Percentiles rank a stretch among this genome's conserved stretches.
These are phyloP conservation scores for Stylophora pistillata DNA, from an alignment of 64 coral and sea anemone species.

Conservation along the genomic window DNA sequence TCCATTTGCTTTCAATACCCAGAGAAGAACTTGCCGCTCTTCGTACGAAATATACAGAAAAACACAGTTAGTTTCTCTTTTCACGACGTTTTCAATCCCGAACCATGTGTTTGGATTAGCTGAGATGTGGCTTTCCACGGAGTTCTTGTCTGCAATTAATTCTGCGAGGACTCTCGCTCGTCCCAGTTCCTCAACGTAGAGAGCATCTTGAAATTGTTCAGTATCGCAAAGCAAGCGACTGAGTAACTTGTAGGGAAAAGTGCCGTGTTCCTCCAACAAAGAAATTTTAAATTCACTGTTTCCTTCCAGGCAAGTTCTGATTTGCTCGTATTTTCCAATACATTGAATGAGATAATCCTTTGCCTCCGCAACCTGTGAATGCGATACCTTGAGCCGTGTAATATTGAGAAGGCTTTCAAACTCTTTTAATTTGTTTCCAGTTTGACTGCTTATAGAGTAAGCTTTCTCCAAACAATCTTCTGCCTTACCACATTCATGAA, in stretches of 20 bases:
- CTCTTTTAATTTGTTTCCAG: background rate
- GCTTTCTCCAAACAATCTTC: no score
- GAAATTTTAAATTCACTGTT: background rate
- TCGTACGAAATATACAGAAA: background rate
- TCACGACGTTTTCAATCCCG: background rate
- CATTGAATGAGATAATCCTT: background rate
- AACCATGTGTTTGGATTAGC: background rate
- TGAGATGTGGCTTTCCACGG: background rate
- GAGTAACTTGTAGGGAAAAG: background rate
- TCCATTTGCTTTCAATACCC: background rate
- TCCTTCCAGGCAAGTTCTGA: background rate
- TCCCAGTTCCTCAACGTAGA: background rate
- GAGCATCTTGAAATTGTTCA: background rate
- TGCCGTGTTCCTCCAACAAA: background rate
- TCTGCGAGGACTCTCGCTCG: background rate
- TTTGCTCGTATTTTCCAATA: background rate
- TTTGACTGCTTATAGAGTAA: no score
- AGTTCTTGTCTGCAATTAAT: background rate
- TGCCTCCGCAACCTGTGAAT: background rate
- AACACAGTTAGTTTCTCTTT: background rate
- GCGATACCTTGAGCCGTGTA: background rate
- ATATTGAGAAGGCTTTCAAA: background rate
- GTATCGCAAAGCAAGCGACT: background rate
- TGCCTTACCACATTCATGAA: no score
- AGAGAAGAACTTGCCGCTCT: background rate